A percentile compares a stretch with the other conserved stretches of the same genome.
phyloP scores from a whole-genome alignment of 2,113 vertebrate genomes.

The Phyllostomus hastatus region DNA sequence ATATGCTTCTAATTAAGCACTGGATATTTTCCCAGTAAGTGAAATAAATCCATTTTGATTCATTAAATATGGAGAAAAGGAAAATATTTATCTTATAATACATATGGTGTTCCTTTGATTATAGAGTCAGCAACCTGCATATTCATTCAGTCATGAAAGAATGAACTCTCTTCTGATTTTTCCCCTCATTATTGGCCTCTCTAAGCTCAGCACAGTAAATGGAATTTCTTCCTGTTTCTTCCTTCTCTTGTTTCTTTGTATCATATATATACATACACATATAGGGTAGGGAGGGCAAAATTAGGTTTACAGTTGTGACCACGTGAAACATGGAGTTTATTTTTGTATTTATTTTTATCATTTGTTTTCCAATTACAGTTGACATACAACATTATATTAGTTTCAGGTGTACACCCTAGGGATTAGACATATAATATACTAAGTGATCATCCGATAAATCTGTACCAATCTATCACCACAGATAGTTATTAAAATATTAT shows the following conservation, averaged over 20 bases:
- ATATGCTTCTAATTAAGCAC: background rate
- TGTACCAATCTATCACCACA: too few relatives aligned
- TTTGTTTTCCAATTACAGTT: too few relatives aligned
- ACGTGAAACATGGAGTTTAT: background rate
- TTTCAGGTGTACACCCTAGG: too few relatives aligned
- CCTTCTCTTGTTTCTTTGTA: background rate
- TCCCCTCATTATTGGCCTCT: background rate
- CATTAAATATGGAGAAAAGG: background rate
- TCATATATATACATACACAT: background rate
- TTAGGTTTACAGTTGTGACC: background rate
- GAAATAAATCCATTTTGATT: background rate
- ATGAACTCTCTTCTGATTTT: background rate
- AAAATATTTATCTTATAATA: background rate
- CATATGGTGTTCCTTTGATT: background rate
- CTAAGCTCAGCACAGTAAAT: background rate
- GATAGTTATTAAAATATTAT: too few relatives aligned
- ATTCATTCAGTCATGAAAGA: background rate
- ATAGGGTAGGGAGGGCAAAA: background rate
- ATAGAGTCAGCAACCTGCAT: background rate
- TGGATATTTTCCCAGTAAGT: slow-evolving; percentile 13
- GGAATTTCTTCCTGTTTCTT: background rate
- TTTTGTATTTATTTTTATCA: background rate
- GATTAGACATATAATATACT: too few relatives aligned
- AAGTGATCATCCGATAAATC: too few relatives aligned
- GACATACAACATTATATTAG: too few relatives aligned